Base-by-base conservation (phyloP, 2,888 invertebrate genomes). In the Dugesia japonica region DNA sequence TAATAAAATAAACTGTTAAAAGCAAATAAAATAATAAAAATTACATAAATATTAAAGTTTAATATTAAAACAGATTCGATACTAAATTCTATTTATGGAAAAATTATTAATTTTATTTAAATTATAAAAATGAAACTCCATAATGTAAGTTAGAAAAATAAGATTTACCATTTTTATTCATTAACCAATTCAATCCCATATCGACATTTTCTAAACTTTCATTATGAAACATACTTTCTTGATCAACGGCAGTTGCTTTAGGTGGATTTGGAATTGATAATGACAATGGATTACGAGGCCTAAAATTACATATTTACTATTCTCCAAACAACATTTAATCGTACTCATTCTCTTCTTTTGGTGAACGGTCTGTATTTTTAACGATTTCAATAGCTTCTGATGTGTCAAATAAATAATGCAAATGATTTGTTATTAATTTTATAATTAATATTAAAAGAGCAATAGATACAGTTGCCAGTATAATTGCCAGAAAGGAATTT, bases 201-300 rank as follows among this genome's bases (percentile, higher is more conserved):
- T 56, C 56, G 4, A 56, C 56, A 56, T 56, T 56, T 23, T 56
- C 56, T 20, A 56, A 23, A 56, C 56, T 56, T n/a, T 56, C 56
- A 56, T 56, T 56, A n/a, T 56, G 56, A 56, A 56, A 56, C 56
- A 56, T 56, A n/a, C 56, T 56, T n/a, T 56, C 56, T 23, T 56
- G 56, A 20, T 56, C 56, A 9, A n/a, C 17, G 1, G 56, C n/a
- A 23, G 20, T 13, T 20, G 56, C 56, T 56, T 56, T 56, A 4
- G 56, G 56, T 56, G n/a, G n/a, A n/a, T 56, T 56, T 9, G 56
- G n/a, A 13, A 56, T 13, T 23, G 56, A n/a, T n/a, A 56, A 9
- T 13, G 56, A 4, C 31, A 31, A 13, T 31, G 31, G 13, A 31
- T 7, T 31, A 31, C 13, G 4, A 31, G 4, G 31, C 31, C 31